phyloP scores from a whole-genome alignment of 2,888 invertebrate genomes.

The Dusona sp. region DNA sequence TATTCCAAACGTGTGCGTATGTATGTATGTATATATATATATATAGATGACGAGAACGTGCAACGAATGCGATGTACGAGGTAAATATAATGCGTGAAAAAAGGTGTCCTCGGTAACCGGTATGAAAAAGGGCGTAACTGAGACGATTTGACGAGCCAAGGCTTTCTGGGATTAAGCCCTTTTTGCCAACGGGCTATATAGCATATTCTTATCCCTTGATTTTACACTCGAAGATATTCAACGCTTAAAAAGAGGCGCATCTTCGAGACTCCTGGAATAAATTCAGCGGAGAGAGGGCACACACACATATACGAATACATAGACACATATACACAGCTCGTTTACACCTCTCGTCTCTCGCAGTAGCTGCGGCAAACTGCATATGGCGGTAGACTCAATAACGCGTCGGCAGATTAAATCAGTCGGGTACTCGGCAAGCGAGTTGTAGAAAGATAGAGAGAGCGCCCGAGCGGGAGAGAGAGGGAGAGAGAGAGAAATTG shows the following conservation, averaged over 20 bases:
- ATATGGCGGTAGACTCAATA: conserved; percentile 69
- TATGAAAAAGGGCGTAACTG: conserved; percentile 14
- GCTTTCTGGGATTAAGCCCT: conserved; percentile 9
- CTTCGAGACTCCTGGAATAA: conserved; percentile 63
- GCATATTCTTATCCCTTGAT: conserved; percentile 26
- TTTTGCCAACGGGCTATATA: neutral
- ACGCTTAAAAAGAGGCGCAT: conserved; percentile 47
- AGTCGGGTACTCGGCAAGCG: conserved; percentile 64
- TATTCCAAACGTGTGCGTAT: conserved; percentile 26
- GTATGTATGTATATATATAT: conserved; percentile 36
- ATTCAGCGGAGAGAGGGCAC: conserved; percentile 41
- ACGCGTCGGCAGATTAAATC: conserved; percentile 73
- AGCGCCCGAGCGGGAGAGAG: conserved; percentile 11
- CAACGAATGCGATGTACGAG: conserved; percentile 54
- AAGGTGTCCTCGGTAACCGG: conserved; percentile 15
- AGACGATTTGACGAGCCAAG: neutral
- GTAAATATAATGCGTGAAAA: conserved; percentile 33
- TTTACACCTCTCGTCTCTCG: conserved; percentile 71
- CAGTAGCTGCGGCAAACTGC: conserved; percentile 64
- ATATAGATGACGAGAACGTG: conserved; percentile 47
- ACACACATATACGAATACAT: neutral
- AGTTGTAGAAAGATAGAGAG: conserved; percentile 53
- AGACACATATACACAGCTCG: conserved; percentile 42
- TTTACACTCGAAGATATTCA: conserved; percentile 42
- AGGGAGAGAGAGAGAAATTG: conserved; percentile 31